Evolutionary conservation across 2,888 invertebrate genomes (phyloP).

Genomic region (Rhopalosiphum nymphaeae): DNA sequence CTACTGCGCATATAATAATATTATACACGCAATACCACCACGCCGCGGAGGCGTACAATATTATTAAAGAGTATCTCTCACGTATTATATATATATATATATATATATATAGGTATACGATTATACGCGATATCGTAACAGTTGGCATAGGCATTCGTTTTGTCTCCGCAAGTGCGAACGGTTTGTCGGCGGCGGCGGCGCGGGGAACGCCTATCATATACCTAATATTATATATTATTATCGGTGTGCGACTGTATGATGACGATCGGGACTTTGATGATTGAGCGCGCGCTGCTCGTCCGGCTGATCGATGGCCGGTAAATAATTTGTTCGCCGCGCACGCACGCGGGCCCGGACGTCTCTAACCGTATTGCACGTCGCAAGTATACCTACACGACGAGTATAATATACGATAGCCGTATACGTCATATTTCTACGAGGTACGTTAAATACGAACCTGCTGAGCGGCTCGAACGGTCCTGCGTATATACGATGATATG

Average conservation of each 20-base stretch:
- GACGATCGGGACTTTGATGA: neutral
- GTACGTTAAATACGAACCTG: no score
- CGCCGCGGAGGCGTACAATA: no score
- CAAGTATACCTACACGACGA: no score
- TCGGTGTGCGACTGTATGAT: neutral
- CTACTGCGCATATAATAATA: no score
- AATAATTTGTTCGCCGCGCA: slow-evolving; percentile 37
- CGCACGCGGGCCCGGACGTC: neutral
- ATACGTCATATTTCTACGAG: neutral
- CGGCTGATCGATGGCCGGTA: slow-evolving; percentile 41
- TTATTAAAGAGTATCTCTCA: no score
- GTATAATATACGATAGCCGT: neutral
- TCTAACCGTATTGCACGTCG: neutral
- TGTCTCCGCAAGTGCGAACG: slow-evolving; percentile 39
- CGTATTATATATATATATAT: no score
- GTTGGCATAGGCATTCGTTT: neutral
- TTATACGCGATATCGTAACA: no score
- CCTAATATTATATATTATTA: neutral
- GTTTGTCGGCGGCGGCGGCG: slow-evolving; percentile 7
- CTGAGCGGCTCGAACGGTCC: no score
- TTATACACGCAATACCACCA: no score
- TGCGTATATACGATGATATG: no score
- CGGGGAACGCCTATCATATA: neutral
- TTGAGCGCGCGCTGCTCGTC: neutral
- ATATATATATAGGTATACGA: no score